Conservation (phyloP, 2,113 vertebrate species). For the Acrocephalus kingi region DNA sequence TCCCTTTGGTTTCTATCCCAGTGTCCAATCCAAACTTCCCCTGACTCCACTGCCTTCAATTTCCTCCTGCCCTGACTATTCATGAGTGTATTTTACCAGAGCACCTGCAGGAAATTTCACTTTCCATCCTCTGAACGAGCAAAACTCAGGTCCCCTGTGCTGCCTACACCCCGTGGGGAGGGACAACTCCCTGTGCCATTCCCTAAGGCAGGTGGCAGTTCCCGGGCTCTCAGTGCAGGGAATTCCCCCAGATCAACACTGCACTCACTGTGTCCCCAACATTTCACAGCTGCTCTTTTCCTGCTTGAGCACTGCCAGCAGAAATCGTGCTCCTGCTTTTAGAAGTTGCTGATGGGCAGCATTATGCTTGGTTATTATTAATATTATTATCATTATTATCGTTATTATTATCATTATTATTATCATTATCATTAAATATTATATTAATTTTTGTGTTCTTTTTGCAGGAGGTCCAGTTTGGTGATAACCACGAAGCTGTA, state of each 20-base stretch:
- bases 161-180: rapidly evolving
- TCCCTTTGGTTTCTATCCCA: neutral
- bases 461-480: slow-evolving; percentile 89
- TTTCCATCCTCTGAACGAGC: neutral
- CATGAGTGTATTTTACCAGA: neutral
- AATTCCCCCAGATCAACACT: neutral
- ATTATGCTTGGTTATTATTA: neutral
- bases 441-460: neutral
- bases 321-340: neutral
- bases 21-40: no score
- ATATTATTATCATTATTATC: no score
- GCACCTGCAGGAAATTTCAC: neutral
- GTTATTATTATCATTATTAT: no score
- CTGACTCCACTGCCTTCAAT: neutral
- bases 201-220: neutral
- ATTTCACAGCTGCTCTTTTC: neutral
- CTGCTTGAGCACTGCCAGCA: neutral
- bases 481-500: slow-evolving; percentile 98
- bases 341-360: neutral
- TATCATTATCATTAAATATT: neutral
- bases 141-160: neutral
- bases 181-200: neutral
- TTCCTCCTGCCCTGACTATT: rapidly evolving
- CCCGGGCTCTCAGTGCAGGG: neutral
- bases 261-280: neutral